Conservation (phyloP, 2,797 vertebrate genomes). For the Hoplostethus mediterraneus region DNA sequence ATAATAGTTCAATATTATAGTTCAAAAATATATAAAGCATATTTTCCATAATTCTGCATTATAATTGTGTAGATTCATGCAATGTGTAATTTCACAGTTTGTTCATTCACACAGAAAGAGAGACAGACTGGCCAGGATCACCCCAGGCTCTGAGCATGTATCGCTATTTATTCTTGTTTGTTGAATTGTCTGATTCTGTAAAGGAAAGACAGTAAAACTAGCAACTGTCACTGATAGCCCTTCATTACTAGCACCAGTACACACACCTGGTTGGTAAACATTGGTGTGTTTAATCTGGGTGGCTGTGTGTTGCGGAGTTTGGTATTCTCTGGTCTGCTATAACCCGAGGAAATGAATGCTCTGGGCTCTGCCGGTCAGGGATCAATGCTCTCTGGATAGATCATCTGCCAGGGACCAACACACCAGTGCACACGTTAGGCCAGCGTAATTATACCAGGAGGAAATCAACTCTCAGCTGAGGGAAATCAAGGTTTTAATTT, state of each 20-base stretch:
- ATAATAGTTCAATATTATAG: background rate
- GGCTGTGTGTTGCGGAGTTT: constrained; percentile 4
- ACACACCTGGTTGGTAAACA: constrained; percentile 7
- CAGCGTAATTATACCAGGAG: constrained; percentile 74
- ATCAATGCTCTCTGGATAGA: constrained; percentile 73
- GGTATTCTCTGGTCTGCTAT: constrained; percentile 16
- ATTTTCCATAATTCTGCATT: background rate
- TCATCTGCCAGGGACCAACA: constrained; percentile 71
- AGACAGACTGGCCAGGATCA: background rate
- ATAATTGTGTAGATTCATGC: background rate
- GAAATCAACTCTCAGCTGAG: constrained; percentile 73
- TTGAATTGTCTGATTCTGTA: too few relatives aligned
- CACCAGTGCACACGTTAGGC: constrained; percentile 57
- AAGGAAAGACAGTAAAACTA: too few relatives aligned
- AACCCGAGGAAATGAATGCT: constrained; percentile 52
- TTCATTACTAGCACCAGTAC: background rate
- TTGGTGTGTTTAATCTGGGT: constrained; percentile 3
- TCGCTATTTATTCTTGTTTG: too few relatives aligned
- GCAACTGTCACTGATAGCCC: background rate
- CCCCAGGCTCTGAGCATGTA: too few relatives aligned
- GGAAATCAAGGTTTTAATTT: constrained; percentile 82
- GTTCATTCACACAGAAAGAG: background rate
- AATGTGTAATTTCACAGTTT: background rate
- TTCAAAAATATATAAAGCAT: background rate
- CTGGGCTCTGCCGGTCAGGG: constrained; percentile 57